Conservation (phyloP, 2,113 vertebrate genomes). For the Odobenus rosmarus region DNA sequence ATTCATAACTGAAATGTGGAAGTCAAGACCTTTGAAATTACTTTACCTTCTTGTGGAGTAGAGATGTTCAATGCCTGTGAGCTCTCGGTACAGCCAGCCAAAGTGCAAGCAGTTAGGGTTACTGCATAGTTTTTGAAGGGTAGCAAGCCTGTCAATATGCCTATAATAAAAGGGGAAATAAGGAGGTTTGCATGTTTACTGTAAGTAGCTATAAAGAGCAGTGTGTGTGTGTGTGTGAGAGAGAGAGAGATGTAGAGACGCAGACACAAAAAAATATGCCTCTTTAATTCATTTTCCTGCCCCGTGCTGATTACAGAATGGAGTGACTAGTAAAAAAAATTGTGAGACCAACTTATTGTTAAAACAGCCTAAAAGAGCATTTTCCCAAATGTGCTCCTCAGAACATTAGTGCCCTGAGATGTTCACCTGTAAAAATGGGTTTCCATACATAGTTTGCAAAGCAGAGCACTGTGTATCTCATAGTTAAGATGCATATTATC, state of each 20-base stretch:
- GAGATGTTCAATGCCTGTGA: constrained; percentile 88
- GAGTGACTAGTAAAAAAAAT: not conserved
- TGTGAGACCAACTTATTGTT: not conserved
- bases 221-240: not conserved
- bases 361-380: not conserved
- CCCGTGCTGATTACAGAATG: not conserved
- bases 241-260: not conserved
- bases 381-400: not conserved
- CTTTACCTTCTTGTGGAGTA: constrained; percentile 97
- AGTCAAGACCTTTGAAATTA: constrained; percentile 92
- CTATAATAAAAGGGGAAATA: constrained; percentile 83
- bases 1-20: constrained; percentile 92
- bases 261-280: not conserved
- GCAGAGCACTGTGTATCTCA: not conserved
- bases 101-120: constrained; percentile 93
- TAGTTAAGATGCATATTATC: not conserved
- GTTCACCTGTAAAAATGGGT: not conserved
- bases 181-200: constrained; percentile 45
- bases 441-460: not conserved
- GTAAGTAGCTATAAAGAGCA: not conserved
- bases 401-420: not conserved
- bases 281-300: not conserved
- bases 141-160: constrained; percentile 90
- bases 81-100: constrained; percentile 92
- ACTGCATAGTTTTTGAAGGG: constrained; percentile 92